Base-by-base conservation (phyloP, 2,797 vertebrate species). In the Micropoecilia bifurca region DNA sequence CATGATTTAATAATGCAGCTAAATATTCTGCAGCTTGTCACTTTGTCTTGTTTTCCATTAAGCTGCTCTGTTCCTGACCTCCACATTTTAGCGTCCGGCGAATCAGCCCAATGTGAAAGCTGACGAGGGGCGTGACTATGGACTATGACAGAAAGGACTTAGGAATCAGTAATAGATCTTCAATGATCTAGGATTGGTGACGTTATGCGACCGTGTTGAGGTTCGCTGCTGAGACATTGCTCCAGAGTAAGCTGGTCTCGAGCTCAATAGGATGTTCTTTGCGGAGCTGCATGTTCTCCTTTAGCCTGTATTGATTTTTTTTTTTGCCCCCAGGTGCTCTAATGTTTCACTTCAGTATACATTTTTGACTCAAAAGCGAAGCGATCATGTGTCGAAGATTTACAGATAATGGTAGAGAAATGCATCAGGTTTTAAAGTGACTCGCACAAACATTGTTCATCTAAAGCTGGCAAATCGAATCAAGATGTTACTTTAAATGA, bases 101-200 rank as follows among this genome's bases (percentile, higher is more conserved):
- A 59, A 59, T 28, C 28, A 59, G 20, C 4, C 18, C 47, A 55
- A 12, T 45, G 39, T 16, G 77, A 59, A 78, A 48, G 45, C 50
- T 80, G 41, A 69, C 71, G 47, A 71, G 57, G 72, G 80, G 61
- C 50, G 71, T 41, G 69, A 36, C 71, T 47, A 13, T 71, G 6
- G n/a, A n/a, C n/a, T n/a, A n/a, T 71, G n/a, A n/a, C n/a, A n/a
- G 9, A 4, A 59, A 73, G 33, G 10, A 45, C 14, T 69, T 41
- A 41, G 36, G 39, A 41, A 41, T 68, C 36, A 41, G 63, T 68
- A n/a, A 45, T 45, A n/a, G 3, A 71, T 45, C 39, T n/a, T 45
- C 6, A 7, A 45, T 71, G 41, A 71, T n/a, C 45, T 71, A 45
- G 39, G 22, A 43, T n/a, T 6, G 43, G n/a, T 43, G 4, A 45